phyloP scores from a whole-genome alignment of 2,797 vertebrate genomes.

The Propithecus perrieri region DNA sequence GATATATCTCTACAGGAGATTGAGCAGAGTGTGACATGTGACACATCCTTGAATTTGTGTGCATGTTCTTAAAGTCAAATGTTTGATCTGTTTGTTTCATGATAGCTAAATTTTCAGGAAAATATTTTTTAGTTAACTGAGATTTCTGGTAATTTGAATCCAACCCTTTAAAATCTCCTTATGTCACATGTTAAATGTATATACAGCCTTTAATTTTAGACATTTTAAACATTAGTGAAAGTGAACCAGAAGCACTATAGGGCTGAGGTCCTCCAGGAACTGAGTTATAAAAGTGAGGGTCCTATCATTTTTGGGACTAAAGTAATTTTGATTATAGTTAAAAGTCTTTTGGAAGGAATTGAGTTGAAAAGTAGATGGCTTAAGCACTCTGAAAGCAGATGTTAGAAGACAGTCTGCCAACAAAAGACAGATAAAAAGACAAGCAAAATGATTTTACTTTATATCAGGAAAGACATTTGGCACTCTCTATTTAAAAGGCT shows the following conservation, averaged over 20 bases:
- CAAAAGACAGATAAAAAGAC: slow-evolving; percentile 40
- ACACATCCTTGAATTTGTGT: neutral
- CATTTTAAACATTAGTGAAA: neutral
- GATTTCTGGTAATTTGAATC: neutral
- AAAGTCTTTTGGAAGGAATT: slow-evolving; percentile 1
- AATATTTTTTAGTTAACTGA: slow-evolving; percentile 29
- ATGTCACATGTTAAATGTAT: neutral
- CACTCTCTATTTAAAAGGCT: slow-evolving; percentile 46
- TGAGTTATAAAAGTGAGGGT: neutral
- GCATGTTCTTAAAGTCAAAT: neutral
- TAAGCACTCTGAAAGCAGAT: slow-evolving; percentile 13
- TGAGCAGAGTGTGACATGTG: neutral
- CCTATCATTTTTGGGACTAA: slow-evolving; percentile 12
- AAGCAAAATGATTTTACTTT: slow-evolving; percentile 32
- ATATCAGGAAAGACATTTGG: neutral
- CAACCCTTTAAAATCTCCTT: neutral
- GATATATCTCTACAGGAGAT: neutral
- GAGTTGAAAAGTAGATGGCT: slow-evolving; percentile 40
- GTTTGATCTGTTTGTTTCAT: neutral
- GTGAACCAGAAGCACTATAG: neutral
- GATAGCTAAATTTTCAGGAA: neutral
- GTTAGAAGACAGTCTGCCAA: neutral
- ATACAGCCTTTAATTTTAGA: neutral
- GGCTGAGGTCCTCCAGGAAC: neutral
- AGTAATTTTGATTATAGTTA: neutral